Evolutionary conservation across 2,888 invertebrate genomes (phyloP).

Genomic region (Stenolophus ochropezus): DNA sequence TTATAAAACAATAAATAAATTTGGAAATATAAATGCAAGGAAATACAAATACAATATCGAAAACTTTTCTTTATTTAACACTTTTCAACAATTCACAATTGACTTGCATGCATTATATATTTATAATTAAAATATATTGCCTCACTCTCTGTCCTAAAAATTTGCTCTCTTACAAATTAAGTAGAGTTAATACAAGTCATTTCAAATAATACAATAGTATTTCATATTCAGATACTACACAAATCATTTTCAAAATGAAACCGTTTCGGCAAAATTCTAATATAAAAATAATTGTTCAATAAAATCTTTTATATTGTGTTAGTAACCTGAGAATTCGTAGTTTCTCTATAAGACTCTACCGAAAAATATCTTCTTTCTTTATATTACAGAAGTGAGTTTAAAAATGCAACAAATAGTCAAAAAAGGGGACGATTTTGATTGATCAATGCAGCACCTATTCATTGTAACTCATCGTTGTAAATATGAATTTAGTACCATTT

Average conservation of each 20-base stretch:
- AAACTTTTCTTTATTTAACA: constrained; percentile 36
- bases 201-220: constrained; percentile 1
- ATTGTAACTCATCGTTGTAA: not conserved
- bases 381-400: not conserved
- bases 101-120: constrained; percentile 34
- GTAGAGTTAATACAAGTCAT: constrained; percentile 21
- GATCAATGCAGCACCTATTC: not conserved
- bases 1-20: no score
- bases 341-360: constrained; percentile 10
- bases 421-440: not conserved
- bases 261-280: not conserved
- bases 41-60: constrained; percentile 22
- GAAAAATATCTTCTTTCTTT: not conserved
- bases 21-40: no score
- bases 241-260: not conserved
- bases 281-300: constrained; percentile 14
- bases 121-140: constrained; percentile 39
- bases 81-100: constrained; percentile 42
- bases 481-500: not conserved
- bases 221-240: not conserved
- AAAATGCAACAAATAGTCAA: not conserved
- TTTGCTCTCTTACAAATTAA: constrained; percentile 17
- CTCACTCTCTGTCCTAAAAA: constrained; percentile 12
- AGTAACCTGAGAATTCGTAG: constrained; percentile 11
- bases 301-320: constrained; percentile 19